Conservation (phyloP, 2,888 invertebrate genomes). For the Sinotaia quadrata region DNA sequence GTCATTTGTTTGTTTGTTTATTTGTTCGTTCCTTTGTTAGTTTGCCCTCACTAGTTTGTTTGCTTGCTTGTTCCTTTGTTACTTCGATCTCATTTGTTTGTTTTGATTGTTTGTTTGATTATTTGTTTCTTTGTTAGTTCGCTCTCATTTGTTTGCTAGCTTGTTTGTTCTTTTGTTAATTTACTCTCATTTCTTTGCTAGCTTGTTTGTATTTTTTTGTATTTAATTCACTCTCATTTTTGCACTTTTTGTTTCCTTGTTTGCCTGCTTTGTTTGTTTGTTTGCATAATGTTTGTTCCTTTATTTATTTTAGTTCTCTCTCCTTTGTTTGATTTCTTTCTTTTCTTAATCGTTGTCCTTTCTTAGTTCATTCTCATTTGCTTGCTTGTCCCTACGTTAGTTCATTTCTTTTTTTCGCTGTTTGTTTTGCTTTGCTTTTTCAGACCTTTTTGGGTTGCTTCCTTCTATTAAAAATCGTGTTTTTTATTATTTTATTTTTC, state of each 20-base stretch:
- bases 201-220: background rate
- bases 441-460: too few species aligned
- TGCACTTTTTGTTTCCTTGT: background rate
- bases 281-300: background rate
- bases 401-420: background rate
- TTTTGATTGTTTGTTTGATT: background rate
- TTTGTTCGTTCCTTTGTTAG: background rate
- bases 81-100: background rate
- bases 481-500: too few species aligned
- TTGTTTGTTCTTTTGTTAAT: background rate
- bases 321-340: background rate
- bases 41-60: background rate
- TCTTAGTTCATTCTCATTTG: background rate
- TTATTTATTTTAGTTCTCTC: background rate
- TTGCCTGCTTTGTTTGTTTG: background rate
- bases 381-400: background rate
- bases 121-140: background rate
- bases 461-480: too few species aligned
- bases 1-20: background rate
- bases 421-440: background rate
- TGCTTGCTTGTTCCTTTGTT: too few species aligned
- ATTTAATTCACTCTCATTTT: background rate
- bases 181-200: background rate
- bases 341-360: background rate
- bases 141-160: background rate